Conservation (phyloP, 1,140 invertebrate species). For the Scaptomyza montana region DNA sequence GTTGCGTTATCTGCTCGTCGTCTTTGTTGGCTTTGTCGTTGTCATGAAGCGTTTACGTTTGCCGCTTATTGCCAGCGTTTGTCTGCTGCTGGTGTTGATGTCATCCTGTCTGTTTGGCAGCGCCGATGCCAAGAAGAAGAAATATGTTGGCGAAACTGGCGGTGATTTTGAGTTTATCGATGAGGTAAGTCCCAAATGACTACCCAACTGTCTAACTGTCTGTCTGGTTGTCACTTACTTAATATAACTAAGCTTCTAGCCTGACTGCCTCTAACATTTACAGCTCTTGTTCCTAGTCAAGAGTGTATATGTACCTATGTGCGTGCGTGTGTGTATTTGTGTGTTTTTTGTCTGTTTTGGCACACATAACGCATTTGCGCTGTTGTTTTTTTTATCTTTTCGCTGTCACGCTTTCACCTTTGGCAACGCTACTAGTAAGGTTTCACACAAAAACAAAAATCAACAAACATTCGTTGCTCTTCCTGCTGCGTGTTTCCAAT, state of each 20-base stretch:
- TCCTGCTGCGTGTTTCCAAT: conserved; percentile 46
- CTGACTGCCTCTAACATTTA: conserved; percentile 5
- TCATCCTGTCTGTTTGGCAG: conserved; percentile 74
- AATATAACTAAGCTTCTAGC: conserved; percentile 66
- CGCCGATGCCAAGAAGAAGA: conserved; percentile 80
- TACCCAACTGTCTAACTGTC: conserved; percentile 39
- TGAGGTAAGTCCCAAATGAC: conserved; percentile 82
- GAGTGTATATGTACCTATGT: not conserved
- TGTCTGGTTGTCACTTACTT: conserved; percentile 59
- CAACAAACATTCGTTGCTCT: conserved; percentile 25
- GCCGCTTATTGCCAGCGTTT: conserved; percentile 76
- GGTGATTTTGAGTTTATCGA: conserved; percentile 83
- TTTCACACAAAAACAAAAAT: conserved; percentile 50
- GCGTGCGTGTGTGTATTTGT: too few relatives aligned
- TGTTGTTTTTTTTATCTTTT: conserved; percentile 34
- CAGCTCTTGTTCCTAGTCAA: not conserved
- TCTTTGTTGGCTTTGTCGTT: conserved; percentile 14
- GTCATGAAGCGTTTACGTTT: conserved; percentile 73
- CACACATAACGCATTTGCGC: conserved; percentile 27
- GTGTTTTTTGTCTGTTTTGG: conserved; percentile 12
- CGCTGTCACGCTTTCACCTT: conserved; percentile 32
- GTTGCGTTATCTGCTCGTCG: conserved; percentile 1
- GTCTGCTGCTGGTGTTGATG: conserved; percentile 81
- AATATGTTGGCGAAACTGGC: conserved; percentile 81
- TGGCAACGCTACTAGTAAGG: conserved; percentile 63